These are phyloP conservation scores for Sebastes glaucus DNA, from an alignment of 2,797 vertebrate species.

Conservation along the genomic window DNA sequence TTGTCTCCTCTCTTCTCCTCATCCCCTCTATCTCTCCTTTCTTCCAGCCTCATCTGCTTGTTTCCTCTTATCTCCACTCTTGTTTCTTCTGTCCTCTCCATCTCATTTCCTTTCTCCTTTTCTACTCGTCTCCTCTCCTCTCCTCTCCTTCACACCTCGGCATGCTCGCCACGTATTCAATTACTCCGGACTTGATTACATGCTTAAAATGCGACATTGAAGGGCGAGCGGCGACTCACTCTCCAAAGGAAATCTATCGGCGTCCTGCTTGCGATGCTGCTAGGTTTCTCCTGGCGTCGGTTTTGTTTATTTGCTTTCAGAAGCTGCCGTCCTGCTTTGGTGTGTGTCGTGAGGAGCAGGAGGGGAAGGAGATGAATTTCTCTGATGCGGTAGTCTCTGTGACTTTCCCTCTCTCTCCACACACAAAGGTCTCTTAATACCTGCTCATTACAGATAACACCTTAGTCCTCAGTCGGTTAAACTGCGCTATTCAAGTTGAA, in stretches of 20 bases:
- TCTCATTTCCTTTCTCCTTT: background rate
- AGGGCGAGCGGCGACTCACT: constrained; percentile 65
- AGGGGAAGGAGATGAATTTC: background rate
- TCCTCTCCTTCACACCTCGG: background rate
- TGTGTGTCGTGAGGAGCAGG: background rate
- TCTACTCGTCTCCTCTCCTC: background rate
- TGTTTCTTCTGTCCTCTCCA: background rate
- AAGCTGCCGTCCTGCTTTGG: constrained; percentile 5
- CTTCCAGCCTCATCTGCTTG: background rate
- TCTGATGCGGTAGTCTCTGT: background rate
- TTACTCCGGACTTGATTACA: constrained; percentile 75
- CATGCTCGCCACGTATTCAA: constrained; percentile 77
- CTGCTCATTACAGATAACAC: constrained; percentile 23
- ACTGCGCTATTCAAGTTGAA: constrained; percentile 2
- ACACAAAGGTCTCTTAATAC: background rate
- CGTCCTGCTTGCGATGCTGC: constrained; percentile 43
- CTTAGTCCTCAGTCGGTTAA: constrained; percentile 3
- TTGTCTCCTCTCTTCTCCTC: background rate
- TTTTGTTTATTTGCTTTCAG: constrained; percentile 48
- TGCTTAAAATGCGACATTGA: constrained; percentile 71
- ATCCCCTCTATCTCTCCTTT: background rate
- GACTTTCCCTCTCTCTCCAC: background rate
- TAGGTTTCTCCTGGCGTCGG: background rate
- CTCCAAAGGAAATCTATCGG: constrained; percentile 57
- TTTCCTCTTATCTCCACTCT: background rate